Percentiles rank a stretch among this genome's conserved stretches.
These are phyloP conservation scores for Boloria euphrosyne DNA, from an alignment of 2,888 invertebrate species.

Conservation along the genomic window DNA sequence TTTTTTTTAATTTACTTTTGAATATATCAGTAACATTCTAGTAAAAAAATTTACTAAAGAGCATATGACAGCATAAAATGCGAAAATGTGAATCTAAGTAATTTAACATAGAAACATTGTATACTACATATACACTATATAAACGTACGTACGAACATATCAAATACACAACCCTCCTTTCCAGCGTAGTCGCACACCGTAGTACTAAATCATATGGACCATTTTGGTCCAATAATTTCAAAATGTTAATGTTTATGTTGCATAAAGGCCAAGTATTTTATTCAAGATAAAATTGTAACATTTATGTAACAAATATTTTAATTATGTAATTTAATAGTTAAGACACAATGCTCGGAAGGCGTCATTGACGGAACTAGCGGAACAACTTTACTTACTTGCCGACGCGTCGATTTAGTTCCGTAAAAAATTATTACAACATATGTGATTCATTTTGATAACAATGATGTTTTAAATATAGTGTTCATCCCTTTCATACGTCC, in stretches of 20 bases:
- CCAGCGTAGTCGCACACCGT: no score
- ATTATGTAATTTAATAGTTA: not conserved
- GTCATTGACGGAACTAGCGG: constrained; percentile 54
- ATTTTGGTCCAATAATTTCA: not conserved
- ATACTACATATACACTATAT: no score
- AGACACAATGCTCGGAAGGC: constrained; percentile 36
- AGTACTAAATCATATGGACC: not conserved
- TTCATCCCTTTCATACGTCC: no score
- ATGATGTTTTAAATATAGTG: no score
- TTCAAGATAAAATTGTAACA: not conserved
- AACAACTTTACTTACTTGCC: constrained; percentile 61
- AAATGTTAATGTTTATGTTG: not conserved
- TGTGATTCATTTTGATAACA: not conserved
- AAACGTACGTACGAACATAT: no score
- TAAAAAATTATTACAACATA: constrained; percentile 9
- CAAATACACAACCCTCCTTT: no score
- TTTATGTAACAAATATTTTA: not conserved
- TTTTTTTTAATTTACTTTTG: no score
- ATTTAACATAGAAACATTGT: no score
- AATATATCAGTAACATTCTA: no score
- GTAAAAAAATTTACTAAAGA: no score
- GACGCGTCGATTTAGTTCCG: constrained; percentile 37
- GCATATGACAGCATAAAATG: no score
- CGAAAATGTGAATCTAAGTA: no score
- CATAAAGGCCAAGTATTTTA: not conserved